Conservation (phyloP, 1,140 invertebrate genomes). For the Penaeus japonicus region DNA sequence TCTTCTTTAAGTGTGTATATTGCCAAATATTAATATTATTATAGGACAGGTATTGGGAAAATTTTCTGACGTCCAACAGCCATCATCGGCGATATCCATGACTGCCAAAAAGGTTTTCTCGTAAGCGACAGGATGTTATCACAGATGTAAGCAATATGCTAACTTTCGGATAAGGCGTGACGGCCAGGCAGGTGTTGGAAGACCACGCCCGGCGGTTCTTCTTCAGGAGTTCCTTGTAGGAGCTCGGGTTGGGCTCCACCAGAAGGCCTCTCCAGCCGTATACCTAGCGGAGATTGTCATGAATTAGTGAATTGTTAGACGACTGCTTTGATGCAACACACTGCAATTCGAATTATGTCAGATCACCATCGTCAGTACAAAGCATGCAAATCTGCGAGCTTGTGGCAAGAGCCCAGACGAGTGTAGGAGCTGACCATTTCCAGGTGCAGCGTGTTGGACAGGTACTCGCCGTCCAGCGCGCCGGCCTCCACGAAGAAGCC, state of each 20-base stretch:
- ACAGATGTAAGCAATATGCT: not conserved
- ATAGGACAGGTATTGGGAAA: too few species aligned
- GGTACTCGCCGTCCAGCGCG: slow-evolving; percentile 42
- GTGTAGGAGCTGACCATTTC: slow-evolving; percentile 13
- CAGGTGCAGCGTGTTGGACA: slow-evolving; percentile 42
- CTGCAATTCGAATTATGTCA: too few species aligned
- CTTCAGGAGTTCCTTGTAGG: slow-evolving; percentile 36
- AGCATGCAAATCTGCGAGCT: not conserved
- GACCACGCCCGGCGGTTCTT: slow-evolving; percentile 36
- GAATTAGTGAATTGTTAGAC: not conserved
- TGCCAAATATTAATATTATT: too few species aligned
- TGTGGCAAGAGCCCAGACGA: not conserved
- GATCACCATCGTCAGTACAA: too few species aligned
- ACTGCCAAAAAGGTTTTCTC: not conserved
- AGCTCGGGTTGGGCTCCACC: slow-evolving; percentile 33
- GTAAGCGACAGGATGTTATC: not conserved
- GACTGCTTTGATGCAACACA: too few species aligned
- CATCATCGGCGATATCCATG: too few species aligned
- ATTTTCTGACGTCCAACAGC: too few species aligned
- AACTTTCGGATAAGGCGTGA: slow-evolving; percentile 40
- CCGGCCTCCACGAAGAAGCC: slow-evolving; percentile 46
- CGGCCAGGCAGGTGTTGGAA: slow-evolving; percentile 44
- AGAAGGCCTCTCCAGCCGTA: slow-evolving; percentile 40
- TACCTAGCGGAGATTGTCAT: not conserved
- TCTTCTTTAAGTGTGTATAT: too few species aligned